Base-by-base conservation (phyloP, 2,113 vertebrate genomes). In the Dascyllus trimaculatus region DNA sequence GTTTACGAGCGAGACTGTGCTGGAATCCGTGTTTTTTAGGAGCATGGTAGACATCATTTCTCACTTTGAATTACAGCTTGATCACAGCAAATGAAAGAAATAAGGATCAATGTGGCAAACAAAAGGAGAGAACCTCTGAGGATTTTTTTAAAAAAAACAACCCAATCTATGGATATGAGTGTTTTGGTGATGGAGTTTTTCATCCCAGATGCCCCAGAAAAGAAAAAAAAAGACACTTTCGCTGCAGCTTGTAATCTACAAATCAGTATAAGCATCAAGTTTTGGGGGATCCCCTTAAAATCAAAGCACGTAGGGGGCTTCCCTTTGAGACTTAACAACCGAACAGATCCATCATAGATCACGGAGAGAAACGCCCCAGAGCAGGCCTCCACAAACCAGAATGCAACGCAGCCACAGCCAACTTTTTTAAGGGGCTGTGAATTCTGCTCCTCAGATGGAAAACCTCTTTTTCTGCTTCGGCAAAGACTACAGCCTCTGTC, bases 11-110 rank as follows among this genome's bases (percentile, higher is more conserved):
- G 61, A 58, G 43, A 38, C 10, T 57, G 32, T 17, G 80, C 46
- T 32, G 67, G 48, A 61, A 35, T 45, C 57, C 10, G 25, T 3
- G 32, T 66, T 67, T 68, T 57, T 22, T 51, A 29, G n/a, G 64
- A 59, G 48, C 48, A 40, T 9, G 38, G 15, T 11, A 51, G 48
- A 72, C 35, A 24, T 40, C 24, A 5, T 68, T 79, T 59, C 54
- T 46, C 17, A 8, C 9, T 58, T 14, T 52, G 25, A 29, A 29
- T 64, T 38, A 46, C 6, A 21, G 69, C 8, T 35, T 52, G 7
- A 59, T 75, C 63, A 29, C 4, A 45, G 52, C 1, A 52, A 70
- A 76, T 61, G 9, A 77, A 82, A 68, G 26, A 21, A 65, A 75
- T 25, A 17, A 24, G 56, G 56, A 63, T 25, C 25, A 77, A 49